Evolutionary conservation across 2,113 vertebrate genomes (phyloP).

Genomic region (Cottus gobio): DNA sequence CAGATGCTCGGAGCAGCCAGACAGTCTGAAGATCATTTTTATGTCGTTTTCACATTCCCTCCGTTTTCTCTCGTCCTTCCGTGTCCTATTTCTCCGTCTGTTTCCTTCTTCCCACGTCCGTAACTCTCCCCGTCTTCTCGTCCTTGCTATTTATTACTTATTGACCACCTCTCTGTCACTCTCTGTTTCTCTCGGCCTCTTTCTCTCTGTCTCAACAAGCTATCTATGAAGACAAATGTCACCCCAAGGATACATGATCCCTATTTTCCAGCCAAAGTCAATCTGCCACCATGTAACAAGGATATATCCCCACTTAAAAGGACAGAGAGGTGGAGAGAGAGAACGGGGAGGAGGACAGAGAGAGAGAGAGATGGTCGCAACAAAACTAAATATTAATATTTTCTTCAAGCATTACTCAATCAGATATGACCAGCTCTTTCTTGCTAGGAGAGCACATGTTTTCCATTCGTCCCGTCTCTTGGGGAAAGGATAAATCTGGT

Average conservation of each 20-base stretch:
- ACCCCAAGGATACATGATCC: constrained; percentile 56
- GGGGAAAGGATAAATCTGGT: not conserved
- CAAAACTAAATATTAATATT: constrained; percentile 16
- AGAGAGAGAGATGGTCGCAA: not conserved
- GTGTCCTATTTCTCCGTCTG: constrained; percentile 29
- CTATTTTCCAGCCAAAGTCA: constrained; percentile 61
- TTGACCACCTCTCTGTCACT: constrained; percentile 55
- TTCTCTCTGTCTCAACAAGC: constrained; percentile 18
- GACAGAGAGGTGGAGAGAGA: constrained; percentile 16
- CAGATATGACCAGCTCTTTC: not conserved
- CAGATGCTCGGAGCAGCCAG: constrained; percentile 42
- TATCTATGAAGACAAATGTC: constrained; percentile 66
- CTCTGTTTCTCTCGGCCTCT: constrained; percentile 11
- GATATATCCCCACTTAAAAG: constrained; percentile 38
- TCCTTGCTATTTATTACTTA: constrained; percentile 50
- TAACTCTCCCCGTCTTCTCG: constrained; percentile 28
- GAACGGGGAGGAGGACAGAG: not conserved
- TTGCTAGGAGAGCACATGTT: not conserved
- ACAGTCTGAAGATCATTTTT: constrained; percentile 43
- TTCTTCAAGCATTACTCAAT: not conserved
- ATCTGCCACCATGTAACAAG: constrained; percentile 53
- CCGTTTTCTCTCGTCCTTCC: constrained; percentile 26
- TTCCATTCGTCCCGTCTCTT: not conserved
- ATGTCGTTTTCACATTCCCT: constrained; percentile 17
- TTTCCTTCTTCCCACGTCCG: constrained; percentile 16